Evolutionary conservation across 2,797 vertebrate species (phyloP).

Genomic region (Tragopan temminckii): DNA sequence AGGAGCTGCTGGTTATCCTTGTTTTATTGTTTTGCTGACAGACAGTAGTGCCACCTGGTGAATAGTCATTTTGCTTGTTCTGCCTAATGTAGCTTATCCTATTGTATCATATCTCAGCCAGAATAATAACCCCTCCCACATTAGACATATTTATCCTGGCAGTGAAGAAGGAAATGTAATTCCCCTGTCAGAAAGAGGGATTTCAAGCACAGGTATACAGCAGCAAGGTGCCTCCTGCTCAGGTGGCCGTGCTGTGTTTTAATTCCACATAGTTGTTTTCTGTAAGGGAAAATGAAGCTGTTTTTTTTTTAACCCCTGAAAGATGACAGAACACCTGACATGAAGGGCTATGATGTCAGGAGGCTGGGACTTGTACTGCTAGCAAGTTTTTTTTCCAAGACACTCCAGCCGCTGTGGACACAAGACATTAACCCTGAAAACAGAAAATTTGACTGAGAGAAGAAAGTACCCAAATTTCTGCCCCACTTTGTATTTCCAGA

Average conservation of each 20-base stretch:
- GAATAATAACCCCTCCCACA: background rate
- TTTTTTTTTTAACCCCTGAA: background rate
- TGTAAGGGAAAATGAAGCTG: background rate
- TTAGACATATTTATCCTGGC: background rate
- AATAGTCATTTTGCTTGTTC: background rate
- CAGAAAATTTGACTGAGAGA: background rate
- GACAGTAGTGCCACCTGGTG: background rate
- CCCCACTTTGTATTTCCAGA: background rate
- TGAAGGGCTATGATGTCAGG: background rate
- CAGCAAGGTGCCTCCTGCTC: background rate
- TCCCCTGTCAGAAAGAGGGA: background rate
- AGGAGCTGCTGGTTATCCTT: background rate
- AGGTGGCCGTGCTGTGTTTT: background rate
- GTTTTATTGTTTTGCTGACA: background rate
- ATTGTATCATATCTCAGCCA: fast-evolving
- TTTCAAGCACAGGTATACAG: background rate
- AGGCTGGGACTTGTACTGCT: background rate
- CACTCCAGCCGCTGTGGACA: background rate
- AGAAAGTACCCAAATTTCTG: background rate
- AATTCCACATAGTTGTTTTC: background rate
- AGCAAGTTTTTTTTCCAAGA: background rate
- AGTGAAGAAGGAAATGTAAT: background rate
- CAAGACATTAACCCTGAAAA: background rate
- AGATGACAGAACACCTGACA: background rate
- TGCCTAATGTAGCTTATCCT: background rate